Percentiles rank a stretch among this genome's conserved stretches.
Evolutionary conservation across 2,888 invertebrate genomes (phyloP).

Genomic region (Gryllus longicercus): DNA sequence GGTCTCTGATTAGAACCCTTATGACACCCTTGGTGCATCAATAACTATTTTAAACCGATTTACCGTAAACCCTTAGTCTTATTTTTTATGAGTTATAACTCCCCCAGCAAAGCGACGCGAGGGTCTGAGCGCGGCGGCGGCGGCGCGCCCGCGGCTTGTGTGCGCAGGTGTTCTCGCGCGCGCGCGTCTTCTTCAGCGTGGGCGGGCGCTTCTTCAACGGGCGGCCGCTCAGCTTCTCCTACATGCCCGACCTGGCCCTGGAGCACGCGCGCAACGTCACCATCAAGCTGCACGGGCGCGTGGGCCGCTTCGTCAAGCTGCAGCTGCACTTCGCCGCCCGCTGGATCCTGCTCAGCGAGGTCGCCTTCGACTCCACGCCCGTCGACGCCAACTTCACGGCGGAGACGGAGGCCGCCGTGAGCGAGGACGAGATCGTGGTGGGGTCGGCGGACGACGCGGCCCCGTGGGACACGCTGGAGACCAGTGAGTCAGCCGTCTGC

Average conservation of each 20-base stretch:
- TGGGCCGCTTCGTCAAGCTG: slow-evolving; percentile 60
- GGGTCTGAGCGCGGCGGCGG: too few species aligned
- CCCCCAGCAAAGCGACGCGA: too few species aligned
- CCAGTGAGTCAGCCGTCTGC: slow-evolving; percentile 49
- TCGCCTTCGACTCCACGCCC: slow-evolving; percentile 56
- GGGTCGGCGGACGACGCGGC: slow-evolving; percentile 51
- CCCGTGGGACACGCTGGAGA: slow-evolving; percentile 55
- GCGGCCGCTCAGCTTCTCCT: slow-evolving; percentile 55
- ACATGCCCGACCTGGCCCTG: slow-evolving; percentile 58
- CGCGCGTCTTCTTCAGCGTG: slow-evolving; percentile 61
- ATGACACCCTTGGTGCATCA: too few species aligned
- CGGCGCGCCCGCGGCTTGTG: too few species aligned
- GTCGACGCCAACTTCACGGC: slow-evolving; percentile 53
- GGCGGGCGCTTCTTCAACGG: slow-evolving; percentile 57
- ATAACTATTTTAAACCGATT: too few species aligned
- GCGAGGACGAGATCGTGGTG: slow-evolving; percentile 53
- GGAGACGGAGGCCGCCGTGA: slow-evolving; percentile 50
- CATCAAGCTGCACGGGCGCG: slow-evolving; percentile 58
- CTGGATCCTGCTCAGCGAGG: slow-evolving; percentile 72
- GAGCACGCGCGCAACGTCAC: slow-evolving; percentile 67
- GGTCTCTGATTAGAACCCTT: too few species aligned
- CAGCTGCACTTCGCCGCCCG: slow-evolving; percentile 63
- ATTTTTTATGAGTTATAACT: too few species aligned
- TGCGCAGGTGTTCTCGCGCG: slow-evolving; percentile 62
- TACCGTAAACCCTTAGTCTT: too few species aligned